Evolutionary conservation across 2,797 vertebrate genomes (phyloP), one percentile per base, ranked within the genome.

Genomic region (Poecilia wingei): DNA sequence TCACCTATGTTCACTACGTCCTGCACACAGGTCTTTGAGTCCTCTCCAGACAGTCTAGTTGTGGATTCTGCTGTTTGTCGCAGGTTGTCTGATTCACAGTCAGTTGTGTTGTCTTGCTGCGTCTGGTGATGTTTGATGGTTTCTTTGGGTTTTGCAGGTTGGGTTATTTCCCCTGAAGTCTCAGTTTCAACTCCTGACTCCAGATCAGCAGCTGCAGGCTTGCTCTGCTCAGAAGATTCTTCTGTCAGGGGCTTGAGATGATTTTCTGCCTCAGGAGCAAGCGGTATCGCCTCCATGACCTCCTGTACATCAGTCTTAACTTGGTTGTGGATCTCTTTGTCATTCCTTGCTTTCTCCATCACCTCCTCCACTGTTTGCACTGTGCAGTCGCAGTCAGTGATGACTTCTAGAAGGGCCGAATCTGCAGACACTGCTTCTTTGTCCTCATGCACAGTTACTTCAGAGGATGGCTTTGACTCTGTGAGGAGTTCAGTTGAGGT

Each of bases 241-340:
- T 77, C 77, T 22, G 2, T 43, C 13, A 28, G 28, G 74, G 9
- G 53, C 31, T 72, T 51, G 1, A 18, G 49, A 33, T 36, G 45
- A 31, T 69, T 55, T 68, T 39, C 73, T 76, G 3, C 64, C 71
- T 77, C 71, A 39, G 76, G 57, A 49, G 45, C 41, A 10, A 55
- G 66, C n/a, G 18, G 28, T 75, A 76, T 33, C 12, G 3, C 46
- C 16, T 79, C 71, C 33, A 45, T 70, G n/a, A 72, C 84, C 22
- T 92, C 91, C 83, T 87, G 88, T 73, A 92, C 84, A 77, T 90
- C 85, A 41, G 90, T 86, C 61, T 81, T 81, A 70, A 92, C 81
- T 55, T 90, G 82, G 51, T 88, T 92, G 72, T 88, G 84, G 16
- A 86, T 84, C 74, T 91, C 81, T 51, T 79, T 75, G 81, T 90